These are phyloP conservation scores for Grapholita molesta DNA, from an alignment of 1,140 invertebrate genomes.

Conservation along the genomic window DNA sequence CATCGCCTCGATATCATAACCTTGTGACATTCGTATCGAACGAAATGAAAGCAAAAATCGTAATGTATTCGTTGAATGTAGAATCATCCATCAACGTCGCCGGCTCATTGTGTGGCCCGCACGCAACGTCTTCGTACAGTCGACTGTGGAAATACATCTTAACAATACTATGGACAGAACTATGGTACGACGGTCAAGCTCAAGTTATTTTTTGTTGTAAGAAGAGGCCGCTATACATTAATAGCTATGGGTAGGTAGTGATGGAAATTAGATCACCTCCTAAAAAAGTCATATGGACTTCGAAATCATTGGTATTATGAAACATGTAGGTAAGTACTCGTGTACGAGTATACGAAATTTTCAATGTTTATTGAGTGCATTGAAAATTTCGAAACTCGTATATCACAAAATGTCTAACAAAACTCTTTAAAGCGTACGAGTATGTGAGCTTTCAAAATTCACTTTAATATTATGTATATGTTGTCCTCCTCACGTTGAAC, in stretches of 20 bases:
- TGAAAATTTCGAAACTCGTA: no score
- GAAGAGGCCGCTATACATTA: not conserved
- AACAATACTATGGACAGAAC: conserved; percentile 51
- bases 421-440: no score
- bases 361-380: no score
- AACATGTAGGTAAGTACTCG: no score
- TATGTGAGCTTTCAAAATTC: no score
- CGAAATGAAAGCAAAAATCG: conserved; percentile 77
- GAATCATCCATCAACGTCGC: conserved; percentile 72
- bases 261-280: not conserved
- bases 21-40: conserved; percentile 74
- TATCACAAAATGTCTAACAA: no score
- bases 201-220: not conserved
- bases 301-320: no score
- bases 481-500: no score
- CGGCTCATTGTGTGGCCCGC: conserved; percentile 73
- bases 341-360: no score
- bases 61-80: conserved; percentile 76
- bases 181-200: conserved; percentile 24
- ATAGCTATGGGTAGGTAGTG: not conserved
- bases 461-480: no score
- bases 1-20: conserved; percentile 70
- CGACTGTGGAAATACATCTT: conserved; percentile 51
- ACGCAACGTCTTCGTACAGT: conserved; percentile 62
- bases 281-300: no score